A percentile compares a stretch with the other conserved stretches of the same genome.
These are phyloP conservation scores for Myrmecophaga tridactyla DNA, from an alignment of 2,113 vertebrate genomes.

Conservation along the genomic window DNA sequence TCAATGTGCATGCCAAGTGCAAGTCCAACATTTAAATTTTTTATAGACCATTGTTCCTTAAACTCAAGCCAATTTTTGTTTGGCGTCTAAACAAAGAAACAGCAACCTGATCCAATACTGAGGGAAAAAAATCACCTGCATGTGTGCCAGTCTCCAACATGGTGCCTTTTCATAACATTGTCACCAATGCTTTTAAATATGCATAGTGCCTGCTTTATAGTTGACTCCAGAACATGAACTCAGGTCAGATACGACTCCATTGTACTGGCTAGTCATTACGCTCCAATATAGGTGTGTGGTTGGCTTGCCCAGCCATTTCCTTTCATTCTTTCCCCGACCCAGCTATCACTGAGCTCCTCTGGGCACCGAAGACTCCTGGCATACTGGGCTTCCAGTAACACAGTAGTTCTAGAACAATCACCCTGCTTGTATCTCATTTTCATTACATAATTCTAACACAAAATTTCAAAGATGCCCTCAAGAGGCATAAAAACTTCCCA, in stretches of 20 bases:
- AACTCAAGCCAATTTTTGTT: not conserved
- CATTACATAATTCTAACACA: not conserved
- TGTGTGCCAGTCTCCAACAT: not conserved
- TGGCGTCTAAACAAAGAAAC: not conserved
- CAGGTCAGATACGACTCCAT: fast-evolving
- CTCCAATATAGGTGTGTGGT: not conserved
- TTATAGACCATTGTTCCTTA: not conserved
- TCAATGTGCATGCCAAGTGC: not conserved
- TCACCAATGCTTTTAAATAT: not conserved
- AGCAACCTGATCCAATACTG: not conserved
- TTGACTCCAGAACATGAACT: not conserved
- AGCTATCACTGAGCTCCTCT: not conserved
- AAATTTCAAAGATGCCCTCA: not conserved
- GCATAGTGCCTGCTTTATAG: fast-evolving
- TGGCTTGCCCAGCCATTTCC: not conserved
- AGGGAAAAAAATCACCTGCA: not conserved
- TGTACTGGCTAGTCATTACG: not conserved
- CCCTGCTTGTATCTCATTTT: not conserved
- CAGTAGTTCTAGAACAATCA: not conserved
- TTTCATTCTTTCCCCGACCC: not conserved
- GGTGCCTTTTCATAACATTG: not conserved
- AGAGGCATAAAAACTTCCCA: not conserved
- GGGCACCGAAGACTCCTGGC: not conserved
- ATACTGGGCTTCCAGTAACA: not conserved
- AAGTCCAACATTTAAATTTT: not conserved